Evolutionary conservation across 2,113 vertebrate genomes (phyloP), one percentile per base, ranked within the genome.

Genomic region (Macaca mulatta): DNA sequence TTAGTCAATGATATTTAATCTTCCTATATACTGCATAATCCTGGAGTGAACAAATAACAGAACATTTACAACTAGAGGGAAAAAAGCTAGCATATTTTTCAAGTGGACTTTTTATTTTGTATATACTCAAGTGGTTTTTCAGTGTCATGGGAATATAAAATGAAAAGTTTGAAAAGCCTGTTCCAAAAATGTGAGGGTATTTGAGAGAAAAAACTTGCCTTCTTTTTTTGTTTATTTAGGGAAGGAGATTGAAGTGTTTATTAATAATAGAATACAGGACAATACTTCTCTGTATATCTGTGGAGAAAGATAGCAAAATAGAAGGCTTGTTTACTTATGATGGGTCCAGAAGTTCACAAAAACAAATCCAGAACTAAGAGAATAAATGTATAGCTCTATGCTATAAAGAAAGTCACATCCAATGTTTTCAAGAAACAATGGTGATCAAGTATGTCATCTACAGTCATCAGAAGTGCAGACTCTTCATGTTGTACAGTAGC

Each of bases 201-300:
- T 89, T 88, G 88, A 96, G 79, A 77, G 27, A 87, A 91, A 91
- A 93, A 85, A 81, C 0, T 22, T 55, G 35, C 2, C 35, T 82
- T 95, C 59, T 64, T 91, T 93, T 93, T 93, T 96, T 69, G 12
- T 87, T 96, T 95, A 79, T 89, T 93, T 89, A 84, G 25, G 57
- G 75, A 90, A 94, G 48, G 43, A n/a, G 48, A 93, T 83, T 93
- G 87, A 95, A 64, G 48, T 40, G n/a, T 85, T 48, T 22, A 93
- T 96, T 55, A 91, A 97, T 95, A 97, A 97, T 89, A 93, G 84
- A 96, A 89, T 82, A 96, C 12, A 91, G 27, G 38, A 10, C 70
- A 74, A 32, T 70, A 70, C 38, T 95, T 92, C 61, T 78, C 22
- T 52, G 27, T 81, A 20, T 84, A 30, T 80, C 48, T 69, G 8